Evolutionary conservation across 2,888 invertebrate species (phyloP), one percentile per base, ranked within the genome.

Genomic region (Phymatocera aterrima): DNA sequence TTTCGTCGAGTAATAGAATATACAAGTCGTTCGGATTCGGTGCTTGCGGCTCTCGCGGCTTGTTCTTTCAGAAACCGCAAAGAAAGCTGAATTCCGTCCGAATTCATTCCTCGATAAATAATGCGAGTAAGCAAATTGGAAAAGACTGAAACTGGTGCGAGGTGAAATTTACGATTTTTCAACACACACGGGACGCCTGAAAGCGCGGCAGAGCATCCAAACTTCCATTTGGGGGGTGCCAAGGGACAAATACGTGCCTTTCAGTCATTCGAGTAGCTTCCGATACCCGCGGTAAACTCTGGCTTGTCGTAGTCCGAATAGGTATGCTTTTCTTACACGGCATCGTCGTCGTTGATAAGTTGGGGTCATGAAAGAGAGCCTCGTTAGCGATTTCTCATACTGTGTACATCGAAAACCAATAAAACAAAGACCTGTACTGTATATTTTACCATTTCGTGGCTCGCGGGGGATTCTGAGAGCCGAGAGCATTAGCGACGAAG

Each of bases 361-460:
- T 31, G 6, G 34, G 18, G 4, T n/a, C 24, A 15, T 34, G 51
- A 4, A 18, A 51, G 15, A 48, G 2, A 43, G 43, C 31, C 72
- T 72, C 34, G 51, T 72, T 51, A 3, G 51, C n/a, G 24, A 51
- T 37, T 64, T 24, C 51, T 12, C 64, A 24, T 15, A 10, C 43
- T 72, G 34, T 31, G 72, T 51, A 72, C 72, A 72, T 72, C 51
- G 51, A 51, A 72, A 51, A 48, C 48, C 72, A 51, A 72, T 72
- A 72, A 51, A 72, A 48, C 21, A 34, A 34, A 51, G 34, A 72
- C 31, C 72, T 10, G 21, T n/a, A n/a, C n/a, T n/a, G n/a, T n/a
- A n/a, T n/a, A n/a, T n/a, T n/a, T n/a, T n/a, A n/a, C 21, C 48
- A 31, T 31, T n/a, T 18, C 72, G 34, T 37, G 37, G 37, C 37